Evolutionary conservation across 1,140 invertebrate species (phyloP).

Genomic region (Trissolcus basalis): DNA sequence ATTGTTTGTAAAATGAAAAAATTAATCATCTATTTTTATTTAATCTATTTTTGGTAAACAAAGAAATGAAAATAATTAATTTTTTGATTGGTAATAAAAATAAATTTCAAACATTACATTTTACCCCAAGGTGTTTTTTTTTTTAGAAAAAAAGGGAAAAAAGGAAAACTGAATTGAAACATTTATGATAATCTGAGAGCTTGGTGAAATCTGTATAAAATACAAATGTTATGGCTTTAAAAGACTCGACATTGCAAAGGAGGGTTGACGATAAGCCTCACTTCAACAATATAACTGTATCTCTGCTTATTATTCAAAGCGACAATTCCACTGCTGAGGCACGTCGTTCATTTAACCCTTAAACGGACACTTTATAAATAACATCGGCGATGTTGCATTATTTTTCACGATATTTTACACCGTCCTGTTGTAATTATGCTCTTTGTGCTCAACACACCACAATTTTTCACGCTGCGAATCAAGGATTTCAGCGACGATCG

Average conservation of each 20-base stretch:
- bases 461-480: background rate
- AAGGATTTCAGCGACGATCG: background rate
- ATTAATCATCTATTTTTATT: too few species aligned
- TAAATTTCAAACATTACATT: too few species aligned
- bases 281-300: conserved; percentile 46
- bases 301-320: conserved; percentile 47
- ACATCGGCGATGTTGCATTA: conserved; percentile 13
- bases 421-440: conserved; percentile 28
- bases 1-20: too few species aligned
- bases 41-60: too few species aligned
- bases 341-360: conserved; percentile 46
- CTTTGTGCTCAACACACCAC: background rate
- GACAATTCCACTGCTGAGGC: conserved; percentile 36
- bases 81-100: too few species aligned
- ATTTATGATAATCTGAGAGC: conserved; percentile 13
- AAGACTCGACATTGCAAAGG: background rate
- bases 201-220: conserved; percentile 34
- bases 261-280: conserved; percentile 20
- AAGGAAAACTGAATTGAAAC: conserved; percentile 13
- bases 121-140: too few species aligned
- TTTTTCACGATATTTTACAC: conserved; percentile 30
- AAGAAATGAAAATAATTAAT: too few species aligned
- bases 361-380: conserved; percentile 50
- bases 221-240: conserved; percentile 28
- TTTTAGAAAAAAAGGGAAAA: background rate